A percentile compares a stretch with the other conserved stretches of the same genome.
Evolutionary conservation across 2,113 vertebrate species (phyloP).

Genomic region (Plestiodon gilberti): DNA sequence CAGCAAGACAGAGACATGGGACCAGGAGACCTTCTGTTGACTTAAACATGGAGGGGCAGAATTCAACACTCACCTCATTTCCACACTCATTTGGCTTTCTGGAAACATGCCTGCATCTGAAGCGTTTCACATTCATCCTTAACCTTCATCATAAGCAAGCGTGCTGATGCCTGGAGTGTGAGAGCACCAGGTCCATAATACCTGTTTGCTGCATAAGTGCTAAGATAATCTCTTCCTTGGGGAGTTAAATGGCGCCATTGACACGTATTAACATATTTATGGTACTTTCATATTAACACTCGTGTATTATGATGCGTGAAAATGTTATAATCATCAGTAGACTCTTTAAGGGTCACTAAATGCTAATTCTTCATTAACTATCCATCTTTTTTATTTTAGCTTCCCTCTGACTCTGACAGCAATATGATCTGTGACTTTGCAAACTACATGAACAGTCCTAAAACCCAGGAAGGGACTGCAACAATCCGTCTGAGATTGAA

Average conservation of each 20-base stretch:
- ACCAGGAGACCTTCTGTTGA: not conserved
- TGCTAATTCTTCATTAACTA: constrained; percentile 22
- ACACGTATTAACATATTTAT: constrained; percentile 18
- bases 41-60: not conserved
- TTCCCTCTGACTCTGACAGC: not conserved
- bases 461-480: not conserved
- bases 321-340: not conserved
- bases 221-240: not conserved
- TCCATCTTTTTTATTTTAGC: not conserved
- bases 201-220: not conserved
- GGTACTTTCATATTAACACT: not conserved
- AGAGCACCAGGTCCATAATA: not conserved
- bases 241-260: not conserved
- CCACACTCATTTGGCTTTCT: not conserved
- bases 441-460: not conserved
- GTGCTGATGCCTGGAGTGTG: not conserved
- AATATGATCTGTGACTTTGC: not conserved
- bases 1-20: no score
- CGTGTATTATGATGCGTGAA: not conserved
- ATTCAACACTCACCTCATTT: not conserved
- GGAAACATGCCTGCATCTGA: not conserved
- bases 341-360: constrained; percentile 19
- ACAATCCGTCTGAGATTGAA: not conserved
- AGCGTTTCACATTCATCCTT: not conserved
- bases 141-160: not conserved